Conservation (phyloP, 2,888 invertebrate genomes). For the Acanthosepion esculentum region DNA sequence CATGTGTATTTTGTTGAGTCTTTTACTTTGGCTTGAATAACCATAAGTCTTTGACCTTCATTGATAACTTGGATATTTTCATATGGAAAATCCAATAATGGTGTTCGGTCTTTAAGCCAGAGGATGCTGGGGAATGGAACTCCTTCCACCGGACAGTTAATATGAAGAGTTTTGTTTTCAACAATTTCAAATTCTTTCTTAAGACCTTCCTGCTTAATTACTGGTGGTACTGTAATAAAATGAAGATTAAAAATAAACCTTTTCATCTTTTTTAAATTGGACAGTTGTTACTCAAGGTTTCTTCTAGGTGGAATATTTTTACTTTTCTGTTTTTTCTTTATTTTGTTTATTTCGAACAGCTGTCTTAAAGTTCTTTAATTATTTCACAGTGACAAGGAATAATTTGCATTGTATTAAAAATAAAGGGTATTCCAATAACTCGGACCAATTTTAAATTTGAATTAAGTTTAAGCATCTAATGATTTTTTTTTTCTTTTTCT, state of each 20-base stretch:
- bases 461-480: no score
- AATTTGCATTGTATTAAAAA: no score
- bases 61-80: slow-evolving; percentile 65
- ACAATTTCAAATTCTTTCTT: slow-evolving; percentile 67
- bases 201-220: slow-evolving; percentile 60
- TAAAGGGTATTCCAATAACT: no score
- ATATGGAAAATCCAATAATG: slow-evolving; percentile 68
- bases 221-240: slow-evolving; percentile 70
- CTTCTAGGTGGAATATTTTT: no score
- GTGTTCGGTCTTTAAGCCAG: slow-evolving; percentile 72
- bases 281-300: no score
- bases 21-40: slow-evolving; percentile 65
- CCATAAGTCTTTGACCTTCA: slow-evolving; percentile 73
- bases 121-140: slow-evolving; percentile 74
- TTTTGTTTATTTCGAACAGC: no score
- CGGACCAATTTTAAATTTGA: no score
- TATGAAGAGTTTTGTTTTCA: slow-evolving; percentile 70
- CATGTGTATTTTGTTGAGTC: slow-evolving; percentile 76
- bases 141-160: slow-evolving; percentile 73
- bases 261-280: not conserved
- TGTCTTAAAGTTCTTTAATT: no score
- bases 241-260: not conserved
- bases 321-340: no score
- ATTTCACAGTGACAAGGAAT: no score
- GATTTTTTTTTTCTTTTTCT: no score